phyloP scores from a whole-genome alignment of 2,797 vertebrate genomes.

The Chaetodon trifasciatus region DNA sequence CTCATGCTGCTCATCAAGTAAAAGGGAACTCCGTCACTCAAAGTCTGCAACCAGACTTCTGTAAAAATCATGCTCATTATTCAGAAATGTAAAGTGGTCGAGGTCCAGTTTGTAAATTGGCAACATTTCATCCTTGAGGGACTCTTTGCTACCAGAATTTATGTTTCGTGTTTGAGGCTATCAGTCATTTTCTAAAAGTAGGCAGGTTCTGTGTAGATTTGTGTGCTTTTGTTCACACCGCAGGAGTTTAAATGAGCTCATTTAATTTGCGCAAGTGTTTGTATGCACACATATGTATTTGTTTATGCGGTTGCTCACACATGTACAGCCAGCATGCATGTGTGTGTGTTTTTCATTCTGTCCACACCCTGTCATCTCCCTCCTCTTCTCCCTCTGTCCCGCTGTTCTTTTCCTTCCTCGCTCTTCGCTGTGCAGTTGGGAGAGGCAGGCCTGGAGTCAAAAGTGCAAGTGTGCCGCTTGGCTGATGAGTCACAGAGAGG shows the following conservation, averaged over 20 bases:
- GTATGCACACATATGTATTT: conserved; percentile 72
- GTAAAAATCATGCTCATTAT: not conserved
- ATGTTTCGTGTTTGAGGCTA: conserved; percentile 26
- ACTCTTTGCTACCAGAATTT: conserved; percentile 13
- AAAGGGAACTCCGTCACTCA: conserved; percentile 3
- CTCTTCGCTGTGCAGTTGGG: conserved; percentile 54
- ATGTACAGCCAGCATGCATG: conserved; percentile 63
- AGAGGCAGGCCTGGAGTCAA: conserved; percentile 79
- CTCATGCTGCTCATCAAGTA: not conserved
- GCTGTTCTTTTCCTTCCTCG: conserved; percentile 57
- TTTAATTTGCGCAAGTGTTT: conserved; percentile 70
- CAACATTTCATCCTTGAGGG: conserved; percentile 2
- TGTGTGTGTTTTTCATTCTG: conserved; percentile 76
- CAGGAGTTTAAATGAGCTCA: conserved; percentile 70
- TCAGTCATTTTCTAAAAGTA: conserved; percentile 54
- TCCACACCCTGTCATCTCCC: conserved; percentile 76
- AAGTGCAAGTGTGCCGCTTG: conserved; percentile 83
- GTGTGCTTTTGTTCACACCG: conserved; percentile 58
- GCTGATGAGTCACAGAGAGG: conserved; percentile 82
- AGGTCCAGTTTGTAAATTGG: conserved; percentile 27
- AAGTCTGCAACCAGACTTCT: conserved; percentile 24
- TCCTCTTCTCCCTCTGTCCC: conserved; percentile 43
- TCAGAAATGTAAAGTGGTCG: conserved; percentile 3
- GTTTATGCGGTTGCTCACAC: conserved; percentile 72
- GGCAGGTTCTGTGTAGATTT: conserved; percentile 29